These are phyloP conservation scores for Bembecia ichneumoniformis DNA, from an alignment of 2,888 invertebrate genomes.

Conservation along the genomic window DNA sequence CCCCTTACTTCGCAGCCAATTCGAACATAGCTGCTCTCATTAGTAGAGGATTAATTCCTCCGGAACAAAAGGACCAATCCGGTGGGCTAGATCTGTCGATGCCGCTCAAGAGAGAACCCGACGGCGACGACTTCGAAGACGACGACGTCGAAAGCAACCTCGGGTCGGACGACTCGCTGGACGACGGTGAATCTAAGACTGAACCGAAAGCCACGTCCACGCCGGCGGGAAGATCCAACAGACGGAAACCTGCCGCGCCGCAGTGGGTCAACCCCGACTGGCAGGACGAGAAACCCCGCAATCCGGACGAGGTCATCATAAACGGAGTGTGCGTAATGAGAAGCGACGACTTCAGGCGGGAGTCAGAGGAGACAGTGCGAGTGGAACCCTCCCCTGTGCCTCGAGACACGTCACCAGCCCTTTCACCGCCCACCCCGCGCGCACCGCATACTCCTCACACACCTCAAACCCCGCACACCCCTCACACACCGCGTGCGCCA, in stretches of 20 bases:
- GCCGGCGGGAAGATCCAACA: constrained; percentile 68
- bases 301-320: constrained; percentile 86
- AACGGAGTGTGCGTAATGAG: constrained; percentile 96
- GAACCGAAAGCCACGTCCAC: constrained; percentile 71
- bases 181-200: constrained; percentile 70
- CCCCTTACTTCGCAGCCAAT: constrained; percentile 83
- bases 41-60: constrained; percentile 75
- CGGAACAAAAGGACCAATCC: constrained; percentile 82
- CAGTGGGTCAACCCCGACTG: constrained; percentile 98
- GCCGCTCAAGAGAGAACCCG: constrained; percentile 85
- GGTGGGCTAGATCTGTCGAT: constrained; percentile 91
- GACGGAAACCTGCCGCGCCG: constrained; percentile 95
- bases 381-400: constrained; percentile 84
- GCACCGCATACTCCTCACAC: constrained; percentile 29
- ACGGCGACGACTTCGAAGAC: constrained; percentile 84
- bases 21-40: constrained; percentile 83
- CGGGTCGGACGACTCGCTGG: constrained; percentile 77
- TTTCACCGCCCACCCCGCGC: constrained; percentile 18
- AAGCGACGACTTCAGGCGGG: constrained; percentile 79
- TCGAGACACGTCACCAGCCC: constrained; percentile 39
- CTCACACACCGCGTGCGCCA: constrained; percentile 25
- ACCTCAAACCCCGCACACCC: constrained; percentile 24
- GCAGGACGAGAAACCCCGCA: constrained; percentile 78
- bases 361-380: constrained; percentile 79
- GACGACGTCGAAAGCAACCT: constrained; percentile 84